These are phyloP conservation scores for Drosophila hamatofila DNA, from an alignment of 2,888 invertebrate species.

Conservation along the genomic window DNA sequence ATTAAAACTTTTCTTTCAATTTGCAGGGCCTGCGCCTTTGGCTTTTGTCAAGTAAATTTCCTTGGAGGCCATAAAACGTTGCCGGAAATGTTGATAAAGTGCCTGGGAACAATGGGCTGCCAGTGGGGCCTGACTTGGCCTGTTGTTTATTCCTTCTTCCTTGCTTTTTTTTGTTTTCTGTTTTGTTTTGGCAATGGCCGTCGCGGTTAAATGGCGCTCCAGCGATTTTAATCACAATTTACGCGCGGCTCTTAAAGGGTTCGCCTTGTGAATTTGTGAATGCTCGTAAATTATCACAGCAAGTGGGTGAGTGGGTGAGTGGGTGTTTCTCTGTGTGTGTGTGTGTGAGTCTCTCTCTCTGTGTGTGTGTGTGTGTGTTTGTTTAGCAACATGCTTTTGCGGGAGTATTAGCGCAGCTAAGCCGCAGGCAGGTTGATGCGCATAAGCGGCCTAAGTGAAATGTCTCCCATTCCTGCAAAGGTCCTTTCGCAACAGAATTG, in stretches of 20 bases:
- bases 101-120: conserved; percentile 42
- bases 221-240: conserved; percentile 81
- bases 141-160: not conserved
- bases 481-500: not conserved
- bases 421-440: conserved; percentile 50
- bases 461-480: conserved; percentile 32
- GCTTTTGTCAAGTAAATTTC: conserved; percentile 62
- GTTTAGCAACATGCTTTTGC: conserved; percentile 59
- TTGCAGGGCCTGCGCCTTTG: conserved; percentile 39
- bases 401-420: conserved; percentile 71
- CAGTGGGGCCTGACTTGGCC: not conserved
- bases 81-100: conserved; percentile 73
- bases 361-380: conserved; percentile 16
- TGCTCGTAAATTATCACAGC: conserved; percentile 63
- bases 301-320: not conserved
- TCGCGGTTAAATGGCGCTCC: conserved; percentile 81
- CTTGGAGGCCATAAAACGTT: conserved; percentile 68
- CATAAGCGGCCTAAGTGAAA: conserved; percentile 50
- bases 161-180: not conserved
- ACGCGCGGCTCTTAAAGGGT: conserved; percentile 62
- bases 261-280: conserved; percentile 33
- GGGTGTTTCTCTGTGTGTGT: not conserved
- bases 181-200: conserved; percentile 67
- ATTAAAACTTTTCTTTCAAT: conserved; percentile 82
- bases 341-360: not conserved